Percentiles rank a stretch among this genome's conserved stretches.
phyloP scores from a whole-genome alignment of 2,888 invertebrate genomes.

The Liopterus haemorrhoidalis region DNA sequence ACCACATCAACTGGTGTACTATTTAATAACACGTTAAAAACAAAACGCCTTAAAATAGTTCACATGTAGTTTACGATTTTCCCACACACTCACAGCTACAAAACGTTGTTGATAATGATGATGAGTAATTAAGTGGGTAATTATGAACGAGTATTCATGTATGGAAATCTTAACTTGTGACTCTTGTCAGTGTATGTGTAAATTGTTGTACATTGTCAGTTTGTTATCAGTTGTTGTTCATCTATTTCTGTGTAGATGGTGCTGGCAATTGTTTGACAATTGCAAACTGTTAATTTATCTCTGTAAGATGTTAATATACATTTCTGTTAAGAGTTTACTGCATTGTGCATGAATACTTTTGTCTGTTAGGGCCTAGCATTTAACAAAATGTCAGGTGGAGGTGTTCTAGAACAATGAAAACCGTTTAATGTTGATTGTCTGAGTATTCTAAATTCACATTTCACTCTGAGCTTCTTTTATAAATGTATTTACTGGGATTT shows the following conservation, averaged over 20 bases:
- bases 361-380: background rate
- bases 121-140: constrained; percentile 16
- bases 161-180: constrained; percentile 13
- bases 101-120: constrained; percentile 16
- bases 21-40: constrained; percentile 13
- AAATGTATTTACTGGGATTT: too few relatives aligned
- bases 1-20: too few relatives aligned
- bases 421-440: background rate
- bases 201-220: too few relatives aligned
- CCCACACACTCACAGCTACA: constrained; percentile 8
- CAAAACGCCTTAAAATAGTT: constrained; percentile 20
- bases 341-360: background rate
- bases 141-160: constrained; percentile 19
- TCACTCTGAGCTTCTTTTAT: too few relatives aligned
- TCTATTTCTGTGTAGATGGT: constrained; percentile 9
- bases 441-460: too few relatives aligned
- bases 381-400: constrained; percentile 16
- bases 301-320: background rate
- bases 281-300: background rate
- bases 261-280: constrained; percentile 8
- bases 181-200: too few relatives aligned
- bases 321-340: background rate
- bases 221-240: constrained; percentile 14
- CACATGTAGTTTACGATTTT: constrained; percentile 15
- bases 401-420: constrained; percentile 15